These are phyloP conservation scores for Notocelia uddmanniana DNA, from an alignment of 2,888 invertebrate species.

Conservation along the genomic window DNA sequence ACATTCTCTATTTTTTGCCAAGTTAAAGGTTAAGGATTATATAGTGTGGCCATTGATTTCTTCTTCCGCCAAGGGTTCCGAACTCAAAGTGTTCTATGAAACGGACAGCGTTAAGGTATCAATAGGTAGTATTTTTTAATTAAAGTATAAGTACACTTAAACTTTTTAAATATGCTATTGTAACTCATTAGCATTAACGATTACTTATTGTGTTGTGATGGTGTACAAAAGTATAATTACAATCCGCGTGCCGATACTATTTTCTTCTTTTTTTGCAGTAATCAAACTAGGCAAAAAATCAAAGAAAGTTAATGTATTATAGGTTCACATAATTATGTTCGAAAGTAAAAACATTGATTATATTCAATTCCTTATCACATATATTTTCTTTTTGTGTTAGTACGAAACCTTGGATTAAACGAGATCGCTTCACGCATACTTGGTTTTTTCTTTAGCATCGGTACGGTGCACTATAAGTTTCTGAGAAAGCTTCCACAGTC, in stretches of 20 bases:
- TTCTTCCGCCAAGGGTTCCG: neutral
- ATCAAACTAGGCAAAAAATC: too few species aligned
- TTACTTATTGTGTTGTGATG: neutral
- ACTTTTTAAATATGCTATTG: too few species aligned
- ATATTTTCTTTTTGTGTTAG: neutral
- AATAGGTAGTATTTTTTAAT: too few species aligned
- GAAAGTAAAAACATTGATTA: neutral
- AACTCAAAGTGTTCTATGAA: neutral
- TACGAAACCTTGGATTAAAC: neutral
- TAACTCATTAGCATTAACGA: neutral
- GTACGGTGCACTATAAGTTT: neutral
- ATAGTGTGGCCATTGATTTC: neutral
- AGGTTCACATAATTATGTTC: too few species aligned
- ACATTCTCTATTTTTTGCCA: too few species aligned
- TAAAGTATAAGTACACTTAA: too few species aligned
- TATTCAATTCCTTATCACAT: neutral
- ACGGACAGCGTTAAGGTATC: too few species aligned
- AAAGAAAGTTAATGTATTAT: too few species aligned
- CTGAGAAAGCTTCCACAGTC: constrained; percentile 32
- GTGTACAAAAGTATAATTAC: too few species aligned
- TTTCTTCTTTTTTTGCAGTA: too few species aligned
- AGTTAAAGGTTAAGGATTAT: neutral
- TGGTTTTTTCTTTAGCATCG: neutral
- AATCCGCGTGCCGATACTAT: too few species aligned
- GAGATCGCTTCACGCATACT: neutral